phyloP scores from a whole-genome alignment of 2,888 invertebrate genomes.

The Rhopalosiphum nymphaeae region DNA sequence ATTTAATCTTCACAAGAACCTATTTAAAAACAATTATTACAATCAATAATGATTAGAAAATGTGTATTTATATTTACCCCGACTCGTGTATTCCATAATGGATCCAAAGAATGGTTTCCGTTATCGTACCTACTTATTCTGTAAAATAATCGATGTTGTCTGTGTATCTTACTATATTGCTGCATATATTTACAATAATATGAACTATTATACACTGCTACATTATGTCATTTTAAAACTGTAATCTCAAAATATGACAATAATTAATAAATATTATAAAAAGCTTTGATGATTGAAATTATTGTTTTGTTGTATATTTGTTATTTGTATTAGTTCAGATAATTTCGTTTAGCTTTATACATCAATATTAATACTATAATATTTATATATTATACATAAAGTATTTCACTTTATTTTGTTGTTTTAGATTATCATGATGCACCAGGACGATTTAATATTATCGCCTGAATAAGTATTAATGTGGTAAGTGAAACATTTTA shows the following conservation, averaged over 20 bases:
- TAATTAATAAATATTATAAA: background rate
- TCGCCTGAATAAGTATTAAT: background rate
- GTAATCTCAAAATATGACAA: background rate
- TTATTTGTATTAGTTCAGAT: background rate
- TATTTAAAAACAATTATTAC: background rate
- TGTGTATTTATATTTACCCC: background rate
- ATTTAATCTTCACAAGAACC: background rate
- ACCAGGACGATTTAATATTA: background rate
- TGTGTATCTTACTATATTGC: background rate
- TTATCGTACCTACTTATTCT: background rate
- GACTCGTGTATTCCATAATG: background rate
- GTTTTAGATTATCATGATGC: background rate
- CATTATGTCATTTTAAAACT: background rate
- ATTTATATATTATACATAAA: no score
- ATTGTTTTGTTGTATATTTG: background rate
- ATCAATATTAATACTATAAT: background rate
- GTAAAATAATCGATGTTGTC: background rate
- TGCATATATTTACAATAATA: background rate
- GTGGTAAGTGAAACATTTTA: background rate
- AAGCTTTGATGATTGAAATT: background rate
- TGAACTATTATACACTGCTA: background rate
- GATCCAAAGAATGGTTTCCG: background rate
- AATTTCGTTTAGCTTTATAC: background rate
- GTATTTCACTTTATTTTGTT: background rate
- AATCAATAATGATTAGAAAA: background rate